Evolutionary conservation across 2,888 invertebrate species (phyloP).

Genomic region (Caenorhabditis imperialis): DNA sequence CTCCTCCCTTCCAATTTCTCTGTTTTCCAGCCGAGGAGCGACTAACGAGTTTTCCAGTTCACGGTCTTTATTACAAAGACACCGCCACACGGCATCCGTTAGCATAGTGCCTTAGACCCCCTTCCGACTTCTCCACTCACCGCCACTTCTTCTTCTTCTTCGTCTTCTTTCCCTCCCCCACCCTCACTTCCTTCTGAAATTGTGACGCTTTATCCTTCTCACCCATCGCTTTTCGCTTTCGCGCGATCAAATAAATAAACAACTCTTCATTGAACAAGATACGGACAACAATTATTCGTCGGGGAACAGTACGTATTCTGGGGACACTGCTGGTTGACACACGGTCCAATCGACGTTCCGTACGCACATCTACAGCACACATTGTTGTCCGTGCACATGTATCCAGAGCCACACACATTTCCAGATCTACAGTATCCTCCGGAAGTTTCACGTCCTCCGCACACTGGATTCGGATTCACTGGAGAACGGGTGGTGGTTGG

Average conservation of each 20-base stretch:
- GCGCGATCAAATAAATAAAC: constrained; percentile 29
- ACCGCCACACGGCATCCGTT: constrained; percentile 7
- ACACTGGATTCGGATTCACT: constrained; percentile 48
- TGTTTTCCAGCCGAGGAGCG: constrained; percentile 19
- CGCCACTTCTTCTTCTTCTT: constrained; percentile 5
- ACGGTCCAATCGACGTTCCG: constrained; percentile 62
- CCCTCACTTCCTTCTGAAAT: constrained; percentile 17
- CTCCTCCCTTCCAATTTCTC: background rate
- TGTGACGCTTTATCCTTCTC: constrained; percentile 43
- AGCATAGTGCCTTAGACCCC: constrained; percentile 51
- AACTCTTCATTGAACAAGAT: constrained; percentile 54
- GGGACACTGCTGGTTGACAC: constrained; percentile 61
- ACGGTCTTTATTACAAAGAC: constrained; percentile 12
- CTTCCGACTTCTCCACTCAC: background rate
- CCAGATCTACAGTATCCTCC: constrained; percentile 62
- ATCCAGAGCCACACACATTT: constrained; percentile 54
- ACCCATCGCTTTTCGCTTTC: constrained; percentile 23
- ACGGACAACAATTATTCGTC: constrained; percentile 64
- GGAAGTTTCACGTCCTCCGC: constrained; percentile 63
- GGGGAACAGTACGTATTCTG: constrained; percentile 58
- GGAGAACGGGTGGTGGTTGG: constrained; percentile 43
- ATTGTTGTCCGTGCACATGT: constrained; percentile 59
- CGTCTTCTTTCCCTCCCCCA: background rate
- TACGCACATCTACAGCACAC: constrained; percentile 62
- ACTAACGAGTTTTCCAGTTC: constrained; percentile 42